Conservation (phyloP, 1,140 invertebrate species). For the Lordiphosa clarofinis region DNA sequence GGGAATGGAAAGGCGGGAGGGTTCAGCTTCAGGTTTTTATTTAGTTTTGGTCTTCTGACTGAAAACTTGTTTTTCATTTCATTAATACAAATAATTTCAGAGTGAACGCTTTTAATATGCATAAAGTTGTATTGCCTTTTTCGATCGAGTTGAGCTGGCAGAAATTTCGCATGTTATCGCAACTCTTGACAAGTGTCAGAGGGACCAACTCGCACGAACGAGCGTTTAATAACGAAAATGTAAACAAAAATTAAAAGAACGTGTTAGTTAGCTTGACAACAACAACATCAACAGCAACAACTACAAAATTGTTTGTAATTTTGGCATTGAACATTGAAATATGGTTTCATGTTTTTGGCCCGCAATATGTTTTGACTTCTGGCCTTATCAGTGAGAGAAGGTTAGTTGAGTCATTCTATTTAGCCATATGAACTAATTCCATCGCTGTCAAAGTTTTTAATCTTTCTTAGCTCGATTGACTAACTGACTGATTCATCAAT, state of each 20-base stretch:
- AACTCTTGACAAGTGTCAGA: conserved; percentile 61
- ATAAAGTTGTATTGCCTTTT: conserved; percentile 69
- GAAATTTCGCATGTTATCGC: conserved; percentile 75
- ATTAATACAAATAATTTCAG: conserved; percentile 55
- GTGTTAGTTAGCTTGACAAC: conserved; percentile 39
- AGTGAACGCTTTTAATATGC: conserved; percentile 63
- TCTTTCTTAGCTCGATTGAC: too few relatives aligned
- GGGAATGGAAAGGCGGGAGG: too few relatives aligned
- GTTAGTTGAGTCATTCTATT: background rate
- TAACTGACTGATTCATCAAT: too few relatives aligned
- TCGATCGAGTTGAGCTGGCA: conserved; percentile 25
- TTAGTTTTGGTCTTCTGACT: conserved; percentile 52
- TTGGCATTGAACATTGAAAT: conserved; percentile 13
- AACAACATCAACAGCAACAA: too few relatives aligned
- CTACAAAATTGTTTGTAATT: conserved; percentile 21
- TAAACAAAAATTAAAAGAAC: conserved; percentile 43
- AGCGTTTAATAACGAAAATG: conserved; percentile 6
- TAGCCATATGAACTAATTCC: too few relatives aligned
- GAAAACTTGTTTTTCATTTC: conserved; percentile 60
- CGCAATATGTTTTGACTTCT: conserved; percentile 5
- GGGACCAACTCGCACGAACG: conserved; percentile 11
- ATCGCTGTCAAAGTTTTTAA: too few relatives aligned
- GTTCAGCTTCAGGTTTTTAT: too few relatives aligned
- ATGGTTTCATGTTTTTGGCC: background rate
- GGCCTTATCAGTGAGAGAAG: conserved; percentile 9